Evolutionary conservation across 2,797 vertebrate species (phyloP).

Genomic region (Erpetoichthys calabaricus): DNA sequence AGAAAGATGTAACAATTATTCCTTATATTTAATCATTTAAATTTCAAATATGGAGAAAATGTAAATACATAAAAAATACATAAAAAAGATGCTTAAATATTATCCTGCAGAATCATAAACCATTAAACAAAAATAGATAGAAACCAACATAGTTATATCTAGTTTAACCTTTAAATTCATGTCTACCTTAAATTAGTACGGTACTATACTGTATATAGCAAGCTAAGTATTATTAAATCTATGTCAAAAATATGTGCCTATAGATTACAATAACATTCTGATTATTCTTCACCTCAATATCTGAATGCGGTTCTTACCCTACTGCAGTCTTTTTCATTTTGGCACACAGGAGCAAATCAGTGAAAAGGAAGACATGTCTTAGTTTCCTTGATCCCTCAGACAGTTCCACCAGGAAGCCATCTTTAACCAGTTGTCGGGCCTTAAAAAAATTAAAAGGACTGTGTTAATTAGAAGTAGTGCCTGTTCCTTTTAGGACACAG

Average conservation of each 20-base stretch:
- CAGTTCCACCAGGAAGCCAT: slow-evolving; percentile 92
- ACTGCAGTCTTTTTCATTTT: slow-evolving; percentile 88
- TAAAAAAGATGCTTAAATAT: too few species aligned
- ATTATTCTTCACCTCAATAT: background rate
- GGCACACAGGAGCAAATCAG: slow-evolving; percentile 88
- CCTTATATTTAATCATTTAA: too few species aligned
- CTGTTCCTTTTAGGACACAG: background rate
- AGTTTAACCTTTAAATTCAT: too few species aligned
- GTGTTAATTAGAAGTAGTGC: background rate
- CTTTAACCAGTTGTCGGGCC: slow-evolving; percentile 90
- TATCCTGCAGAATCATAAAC: too few species aligned
- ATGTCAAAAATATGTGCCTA: background rate
- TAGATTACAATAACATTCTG: background rate
- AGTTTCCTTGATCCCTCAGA: slow-evolving; percentile 89
- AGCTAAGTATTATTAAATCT: too few species aligned
- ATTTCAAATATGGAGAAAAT: too few species aligned
- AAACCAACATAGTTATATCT: too few species aligned
- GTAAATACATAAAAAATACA: too few species aligned
- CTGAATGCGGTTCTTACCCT: slow-evolving; percentile 54
- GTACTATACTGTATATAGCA: too few species aligned
- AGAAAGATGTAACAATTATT: too few species aligned
- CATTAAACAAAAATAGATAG: too few species aligned
- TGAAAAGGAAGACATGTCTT: slow-evolving; percentile 94
- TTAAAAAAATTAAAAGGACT: slow-evolving; percentile 23
- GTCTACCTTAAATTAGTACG: too few species aligned